These are phyloP conservation scores for Eupleurogrammus muticus DNA, from an alignment of 2,797 vertebrate genomes.

Conservation along the genomic window DNA sequence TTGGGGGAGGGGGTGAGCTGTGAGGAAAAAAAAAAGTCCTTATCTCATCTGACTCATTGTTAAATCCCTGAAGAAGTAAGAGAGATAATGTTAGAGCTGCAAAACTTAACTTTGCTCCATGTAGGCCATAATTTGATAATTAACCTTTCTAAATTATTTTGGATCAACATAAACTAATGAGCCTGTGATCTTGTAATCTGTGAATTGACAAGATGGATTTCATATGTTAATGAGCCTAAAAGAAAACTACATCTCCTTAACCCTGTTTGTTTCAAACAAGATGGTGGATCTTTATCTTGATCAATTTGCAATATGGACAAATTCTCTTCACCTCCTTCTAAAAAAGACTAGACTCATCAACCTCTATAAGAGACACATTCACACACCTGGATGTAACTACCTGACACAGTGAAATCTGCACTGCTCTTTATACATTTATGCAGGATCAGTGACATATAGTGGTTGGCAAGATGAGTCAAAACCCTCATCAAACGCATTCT, in stretches of 20 bases:
- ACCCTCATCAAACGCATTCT: too few species aligned
- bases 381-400: too few species aligned
- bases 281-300: slow-evolving; percentile 37
- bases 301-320: too few species aligned
- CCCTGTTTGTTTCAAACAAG: slow-evolving; percentile 35
- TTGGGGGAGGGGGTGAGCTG: too few species aligned
- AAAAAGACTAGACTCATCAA: too few species aligned
- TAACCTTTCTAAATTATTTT: slow-evolving; percentile 9
- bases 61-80: background rate
- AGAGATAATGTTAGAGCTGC: background rate
- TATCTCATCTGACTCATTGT: slow-evolving; percentile 22
- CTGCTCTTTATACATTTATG: too few species aligned
- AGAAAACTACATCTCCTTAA: slow-evolving; percentile 25
- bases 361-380: too few species aligned
- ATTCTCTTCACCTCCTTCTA: too few species aligned
- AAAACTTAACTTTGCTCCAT: background rate
- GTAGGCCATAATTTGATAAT: background rate
- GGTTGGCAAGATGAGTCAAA: too few species aligned
- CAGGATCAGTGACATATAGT: too few species aligned
- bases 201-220: background rate
- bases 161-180: slow-evolving; percentile 18
- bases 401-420: too few species aligned
- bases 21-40: slow-evolving; percentile 17
- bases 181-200: background rate
- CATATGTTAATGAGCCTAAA: slow-evolving; percentile 20